Evolutionary conservation across 2,113 vertebrate genomes (phyloP).

Genomic region (Platycercus adscitus): DNA sequence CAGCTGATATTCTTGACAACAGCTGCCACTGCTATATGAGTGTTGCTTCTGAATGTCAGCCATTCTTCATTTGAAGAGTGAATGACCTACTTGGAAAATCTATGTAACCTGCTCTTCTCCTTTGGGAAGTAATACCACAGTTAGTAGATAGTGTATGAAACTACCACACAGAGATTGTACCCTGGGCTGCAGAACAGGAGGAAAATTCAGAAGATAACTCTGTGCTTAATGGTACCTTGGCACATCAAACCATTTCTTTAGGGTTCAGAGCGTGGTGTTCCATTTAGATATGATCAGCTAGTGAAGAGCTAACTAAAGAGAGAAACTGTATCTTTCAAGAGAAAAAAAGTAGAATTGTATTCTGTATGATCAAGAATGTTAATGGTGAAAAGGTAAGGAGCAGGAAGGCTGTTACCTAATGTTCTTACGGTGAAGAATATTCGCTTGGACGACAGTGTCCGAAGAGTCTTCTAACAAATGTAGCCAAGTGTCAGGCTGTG

Average conservation of each 20-base stretch:
- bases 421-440: neutral
- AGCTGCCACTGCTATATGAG: neutral
- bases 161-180: neutral
- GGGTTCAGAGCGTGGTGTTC: neutral
- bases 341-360: neutral
- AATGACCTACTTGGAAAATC: slow-evolving; percentile 14
- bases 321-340: neutral
- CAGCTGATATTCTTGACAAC: neutral
- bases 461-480: neutral
- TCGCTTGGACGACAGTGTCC: neutral
- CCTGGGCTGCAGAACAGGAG: neutral
- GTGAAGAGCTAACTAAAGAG: neutral
- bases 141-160: neutral
- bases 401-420: neutral
- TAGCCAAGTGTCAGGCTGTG: neutral
- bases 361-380: neutral
- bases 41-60: neutral
- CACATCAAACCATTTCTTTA: neutral
- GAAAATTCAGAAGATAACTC: neutral
- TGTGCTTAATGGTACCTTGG: neutral
- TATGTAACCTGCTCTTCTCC: neutral
- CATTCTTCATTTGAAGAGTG: neutral
- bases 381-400: neutral
- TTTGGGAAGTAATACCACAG: neutral
- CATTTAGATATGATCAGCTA: neutral